A percentile compares a stretch with the other conserved stretches of the same genome.
Conservation (phyloP, 2,113 vertebrate species). For the Pavo muticus region DNA sequence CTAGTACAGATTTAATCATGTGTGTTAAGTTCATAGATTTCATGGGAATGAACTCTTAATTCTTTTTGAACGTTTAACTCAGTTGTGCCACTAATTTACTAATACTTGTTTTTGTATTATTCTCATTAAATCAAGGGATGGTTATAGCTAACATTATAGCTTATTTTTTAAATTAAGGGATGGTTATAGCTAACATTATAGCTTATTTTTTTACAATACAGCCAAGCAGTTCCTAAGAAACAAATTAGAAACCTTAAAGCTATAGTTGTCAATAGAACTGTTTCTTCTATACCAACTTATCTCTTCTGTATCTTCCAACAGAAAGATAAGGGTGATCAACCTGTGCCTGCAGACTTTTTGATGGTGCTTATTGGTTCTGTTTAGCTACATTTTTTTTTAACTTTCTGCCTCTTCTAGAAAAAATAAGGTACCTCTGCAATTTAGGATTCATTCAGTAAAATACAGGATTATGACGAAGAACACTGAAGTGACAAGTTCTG, state of each 20-base stretch:
- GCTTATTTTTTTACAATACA: background rate
- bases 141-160: background rate
- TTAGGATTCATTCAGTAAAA: background rate
- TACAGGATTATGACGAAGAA: background rate
- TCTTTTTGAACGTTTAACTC: background rate
- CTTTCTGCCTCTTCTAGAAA: background rate
- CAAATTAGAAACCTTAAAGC: background rate
- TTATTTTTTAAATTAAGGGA: background rate
- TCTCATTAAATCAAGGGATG: background rate
- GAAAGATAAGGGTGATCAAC: background rate
- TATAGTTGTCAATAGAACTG: background rate
- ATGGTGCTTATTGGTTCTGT: background rate
- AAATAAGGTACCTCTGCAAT: background rate
- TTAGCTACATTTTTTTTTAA: background rate
- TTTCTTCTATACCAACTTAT: background rate
- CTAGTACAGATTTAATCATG: background rate
- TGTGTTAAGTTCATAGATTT: background rate
- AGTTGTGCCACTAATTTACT: accelerated
- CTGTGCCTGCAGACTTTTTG: background rate
- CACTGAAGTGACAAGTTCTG: background rate
- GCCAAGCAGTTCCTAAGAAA: background rate
- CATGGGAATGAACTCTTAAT: background rate
- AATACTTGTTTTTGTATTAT: background rate
- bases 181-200: background rate
- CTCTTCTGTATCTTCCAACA: background rate